Evolutionary conservation across 2,888 invertebrate genomes (phyloP).

Genomic region (Cheilosia vernalis): DNA sequence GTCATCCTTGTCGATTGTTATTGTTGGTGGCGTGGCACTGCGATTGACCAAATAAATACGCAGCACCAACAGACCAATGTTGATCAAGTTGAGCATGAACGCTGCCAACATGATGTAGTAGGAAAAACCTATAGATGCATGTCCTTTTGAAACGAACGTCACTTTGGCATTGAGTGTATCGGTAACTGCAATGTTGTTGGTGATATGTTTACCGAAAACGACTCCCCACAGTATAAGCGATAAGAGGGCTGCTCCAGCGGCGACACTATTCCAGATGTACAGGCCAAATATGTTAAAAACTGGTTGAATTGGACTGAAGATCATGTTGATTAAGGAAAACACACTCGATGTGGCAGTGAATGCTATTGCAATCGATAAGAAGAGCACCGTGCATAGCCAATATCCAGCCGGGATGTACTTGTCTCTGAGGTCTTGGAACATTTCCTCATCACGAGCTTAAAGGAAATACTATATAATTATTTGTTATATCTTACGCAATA

Average conservation of each 20-base stretch:
- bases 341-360: slow-evolving; percentile 84
- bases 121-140: slow-evolving; percentile 82
- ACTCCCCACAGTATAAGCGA: slow-evolving; percentile 83
- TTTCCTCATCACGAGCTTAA: slow-evolving; percentile 22
- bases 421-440: not conserved
- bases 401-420: slow-evolving; percentile 81
- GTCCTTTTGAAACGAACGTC: slow-evolving; percentile 78
- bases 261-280: slow-evolving; percentile 86
- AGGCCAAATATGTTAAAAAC: slow-evolving; percentile 83
- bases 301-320: slow-evolving; percentile 85
- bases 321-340: slow-evolving; percentile 86
- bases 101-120: slow-evolving; percentile 81
- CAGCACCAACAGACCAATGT: slow-evolving; percentile 80
- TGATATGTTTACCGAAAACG: slow-evolving; percentile 79
- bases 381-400: slow-evolving; percentile 85
- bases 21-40: slow-evolving; percentile 78
- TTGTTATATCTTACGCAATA: not conserved
- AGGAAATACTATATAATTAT: not conserved
- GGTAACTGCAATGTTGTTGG: slow-evolving; percentile 81
- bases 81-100: slow-evolving; percentile 71
- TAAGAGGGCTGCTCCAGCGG: slow-evolving; percentile 80
- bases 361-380: slow-evolving; percentile 84
- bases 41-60: slow-evolving; percentile 80
- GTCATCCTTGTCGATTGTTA: slow-evolving; percentile 71
- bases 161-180: slow-evolving; percentile 80